phyloP scores from a whole-genome alignment of 2,113 vertebrate species.

The Marmota flaviventris region DNA sequence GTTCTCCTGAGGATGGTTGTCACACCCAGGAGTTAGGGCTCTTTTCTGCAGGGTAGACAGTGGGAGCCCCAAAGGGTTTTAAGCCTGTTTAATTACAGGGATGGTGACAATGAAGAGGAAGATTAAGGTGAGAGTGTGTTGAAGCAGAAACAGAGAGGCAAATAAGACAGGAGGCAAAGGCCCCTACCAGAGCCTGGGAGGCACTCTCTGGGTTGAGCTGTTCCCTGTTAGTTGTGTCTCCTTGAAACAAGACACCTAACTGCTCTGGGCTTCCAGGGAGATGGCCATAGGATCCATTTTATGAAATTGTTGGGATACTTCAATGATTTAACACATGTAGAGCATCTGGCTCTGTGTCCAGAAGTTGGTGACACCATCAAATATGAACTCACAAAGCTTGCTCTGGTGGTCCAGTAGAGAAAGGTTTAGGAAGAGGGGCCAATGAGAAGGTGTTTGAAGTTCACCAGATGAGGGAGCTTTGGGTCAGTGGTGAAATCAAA shows the following conservation, averaged over 20 bases:
- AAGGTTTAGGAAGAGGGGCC: background rate
- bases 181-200: background rate
- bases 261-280: background rate
- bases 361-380: background rate
- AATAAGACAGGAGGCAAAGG: background rate
- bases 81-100: background rate
- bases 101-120: background rate
- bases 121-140: background rate
- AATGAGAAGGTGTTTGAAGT: background rate
- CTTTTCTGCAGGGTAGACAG: background rate
- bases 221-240: background rate
- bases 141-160: background rate
- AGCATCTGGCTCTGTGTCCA: background rate
- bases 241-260: background rate
- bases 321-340: background rate
- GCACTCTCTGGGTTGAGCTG: background rate
- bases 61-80: background rate
- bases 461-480: background rate
- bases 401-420: background rate
- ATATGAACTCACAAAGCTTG: background rate
- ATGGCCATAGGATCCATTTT: background rate
- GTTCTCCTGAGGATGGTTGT: background rate
- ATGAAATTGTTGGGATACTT: background rate
- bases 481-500: background rate
- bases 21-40: background rate